Evolutionary conservation across 2,888 invertebrate species (phyloP).

Genomic region (Drosophila melanosoma): DNA sequence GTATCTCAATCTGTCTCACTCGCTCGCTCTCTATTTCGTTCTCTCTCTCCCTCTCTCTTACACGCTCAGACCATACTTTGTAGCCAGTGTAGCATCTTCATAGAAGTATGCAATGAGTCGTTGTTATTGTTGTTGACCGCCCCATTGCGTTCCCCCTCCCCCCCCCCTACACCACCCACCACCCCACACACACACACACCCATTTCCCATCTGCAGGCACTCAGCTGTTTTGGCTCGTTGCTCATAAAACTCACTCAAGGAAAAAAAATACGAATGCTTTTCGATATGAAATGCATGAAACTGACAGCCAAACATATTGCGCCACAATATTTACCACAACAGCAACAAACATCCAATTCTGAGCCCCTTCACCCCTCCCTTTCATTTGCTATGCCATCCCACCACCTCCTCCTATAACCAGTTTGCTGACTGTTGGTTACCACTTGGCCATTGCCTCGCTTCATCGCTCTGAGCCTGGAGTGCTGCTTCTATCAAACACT

Average conservation of each 20-base stretch:
- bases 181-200: background rate
- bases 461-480: constrained; percentile 26
- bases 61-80: constrained; percentile 45
- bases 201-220: background rate
- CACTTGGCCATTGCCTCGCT: constrained; percentile 54
- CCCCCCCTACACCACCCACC: too few species aligned
- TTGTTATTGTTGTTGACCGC: constrained; percentile 52
- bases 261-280: constrained; percentile 81
- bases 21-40: background rate
- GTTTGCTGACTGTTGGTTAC: constrained; percentile 70
- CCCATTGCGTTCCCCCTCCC: background rate
- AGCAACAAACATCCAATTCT: constrained; percentile 6
- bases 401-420: constrained; percentile 42
- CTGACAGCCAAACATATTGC: constrained; percentile 80
- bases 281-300: constrained; percentile 81
- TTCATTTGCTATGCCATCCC: background rate
- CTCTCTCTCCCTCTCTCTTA: background rate
- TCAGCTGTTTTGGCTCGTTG: constrained; percentile 60
- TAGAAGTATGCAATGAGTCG: constrained; percentile 70
- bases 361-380: background rate
- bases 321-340: constrained; percentile 69
- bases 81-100: constrained; percentile 78
- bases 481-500: constrained; percentile 36
- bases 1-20: background rate
- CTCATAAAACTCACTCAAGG: constrained; percentile 81